Conservation (phyloP, 1,140 invertebrate species). For the Danaus melanippus region DNA sequence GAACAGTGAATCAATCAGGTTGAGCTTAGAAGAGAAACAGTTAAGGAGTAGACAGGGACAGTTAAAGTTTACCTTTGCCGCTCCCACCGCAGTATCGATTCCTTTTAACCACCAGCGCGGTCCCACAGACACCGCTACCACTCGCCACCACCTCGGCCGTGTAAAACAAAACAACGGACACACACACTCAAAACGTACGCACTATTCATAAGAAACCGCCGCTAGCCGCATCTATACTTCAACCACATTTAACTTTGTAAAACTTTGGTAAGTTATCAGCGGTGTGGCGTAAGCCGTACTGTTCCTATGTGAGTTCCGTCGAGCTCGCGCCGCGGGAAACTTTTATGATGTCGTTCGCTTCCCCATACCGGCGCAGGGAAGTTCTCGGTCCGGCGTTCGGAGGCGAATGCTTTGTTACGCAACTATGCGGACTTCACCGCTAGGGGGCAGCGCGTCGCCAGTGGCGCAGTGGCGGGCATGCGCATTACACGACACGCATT, state of each 20-base stretch:
- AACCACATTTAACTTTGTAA: conserved; percentile 33
- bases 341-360: conserved; percentile 53
- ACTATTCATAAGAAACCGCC: conserved; percentile 40
- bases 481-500: conserved; percentile 30
- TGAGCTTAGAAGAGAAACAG: background rate
- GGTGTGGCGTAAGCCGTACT: conserved; percentile 13
- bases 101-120: conserved; percentile 51
- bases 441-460: conserved; percentile 57
- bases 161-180: conserved; percentile 59
- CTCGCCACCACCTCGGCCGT: conserved; percentile 39
- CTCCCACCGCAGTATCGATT: conserved; percentile 66
- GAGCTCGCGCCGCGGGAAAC: conserved; percentile 51
- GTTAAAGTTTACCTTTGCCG: conserved; percentile 56
- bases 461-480: conserved; percentile 68
- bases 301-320: conserved; percentile 7
- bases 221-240: conserved; percentile 32
- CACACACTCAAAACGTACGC: conserved; percentile 49
- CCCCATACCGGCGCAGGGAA: conserved; percentile 52
- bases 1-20: too few relatives aligned
- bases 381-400: conserved; percentile 53
- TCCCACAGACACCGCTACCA: conserved; percentile 45
- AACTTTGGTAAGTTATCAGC: conserved; percentile 45
- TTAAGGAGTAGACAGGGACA: conserved; percentile 29
- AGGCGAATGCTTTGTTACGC: conserved; percentile 67
- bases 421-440: conserved; percentile 60